phyloP scores from a whole-genome alignment of 2,797 vertebrate species.

The Enteromius argenteus region DNA sequence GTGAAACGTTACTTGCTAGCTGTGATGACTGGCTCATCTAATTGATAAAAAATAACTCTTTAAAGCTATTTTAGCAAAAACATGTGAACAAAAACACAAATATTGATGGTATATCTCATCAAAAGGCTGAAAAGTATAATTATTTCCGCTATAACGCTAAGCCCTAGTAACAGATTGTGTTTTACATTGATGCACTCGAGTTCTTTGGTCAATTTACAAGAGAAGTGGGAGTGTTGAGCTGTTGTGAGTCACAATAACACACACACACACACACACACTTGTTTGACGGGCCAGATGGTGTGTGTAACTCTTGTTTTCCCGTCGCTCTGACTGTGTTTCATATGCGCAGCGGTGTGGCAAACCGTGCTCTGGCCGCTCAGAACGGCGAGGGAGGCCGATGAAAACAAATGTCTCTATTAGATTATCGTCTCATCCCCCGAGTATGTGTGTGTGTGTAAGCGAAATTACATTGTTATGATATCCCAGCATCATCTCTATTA shows the following conservation, averaged over 20 bases:
- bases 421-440: slow-evolving; percentile 69
- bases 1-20: neutral
- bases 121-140: neutral
- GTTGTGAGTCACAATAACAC: slow-evolving; percentile 40
- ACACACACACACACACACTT: slow-evolving; percentile 52
- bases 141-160: neutral
- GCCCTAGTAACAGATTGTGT: slow-evolving; percentile 19
- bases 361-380: slow-evolving; percentile 50
- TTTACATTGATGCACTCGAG: slow-evolving; percentile 35
- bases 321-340: slow-evolving; percentile 74
- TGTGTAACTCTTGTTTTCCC: slow-evolving; percentile 75
- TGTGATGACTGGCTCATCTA: neutral
- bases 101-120: neutral
- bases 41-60: neutral
- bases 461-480: slow-evolving; percentile 67
- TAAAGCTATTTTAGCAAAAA: neutral
- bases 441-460: slow-evolving; percentile 29
- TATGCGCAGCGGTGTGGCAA: slow-evolving; percentile 62
- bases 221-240: slow-evolving; percentile 42
- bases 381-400: slow-evolving; percentile 52
- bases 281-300: slow-evolving; percentile 76
- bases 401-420: slow-evolving; percentile 76
- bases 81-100: neutral
- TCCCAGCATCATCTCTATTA: slow-evolving; percentile 73
- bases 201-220: slow-evolving; percentile 24